Evolutionary conservation across 2,797 vertebrate genomes (phyloP).

Genomic region (Crax fasciolata): DNA sequence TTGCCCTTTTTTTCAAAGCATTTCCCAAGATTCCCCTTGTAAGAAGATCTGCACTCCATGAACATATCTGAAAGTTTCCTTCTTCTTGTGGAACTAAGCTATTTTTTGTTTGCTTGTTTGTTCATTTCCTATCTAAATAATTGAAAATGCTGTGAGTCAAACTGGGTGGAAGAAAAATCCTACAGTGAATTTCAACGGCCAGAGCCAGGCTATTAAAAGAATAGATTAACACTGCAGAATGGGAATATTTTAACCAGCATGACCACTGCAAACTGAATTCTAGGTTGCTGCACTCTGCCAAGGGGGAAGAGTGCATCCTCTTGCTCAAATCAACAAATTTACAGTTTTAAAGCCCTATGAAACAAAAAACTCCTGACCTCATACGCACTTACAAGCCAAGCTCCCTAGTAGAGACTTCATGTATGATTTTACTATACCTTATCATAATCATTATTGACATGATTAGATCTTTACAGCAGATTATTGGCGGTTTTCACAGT

Average conservation of each 20-base stretch:
- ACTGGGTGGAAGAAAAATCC: conserved; percentile 30
- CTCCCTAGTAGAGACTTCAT: background rate
- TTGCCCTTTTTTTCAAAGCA: background rate
- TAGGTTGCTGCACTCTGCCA: conserved; percentile 31
- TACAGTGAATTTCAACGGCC: conserved; percentile 45
- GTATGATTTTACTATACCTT: background rate
- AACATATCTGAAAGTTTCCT: background rate
- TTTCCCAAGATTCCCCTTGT: background rate
- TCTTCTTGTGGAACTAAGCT: background rate
- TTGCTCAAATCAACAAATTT: conserved; percentile 14
- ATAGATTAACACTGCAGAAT: conserved; percentile 53
- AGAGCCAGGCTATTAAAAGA: conserved; percentile 23
- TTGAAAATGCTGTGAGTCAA: conserved; percentile 59
- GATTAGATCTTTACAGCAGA: background rate
- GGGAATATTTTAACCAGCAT: conserved; percentile 54
- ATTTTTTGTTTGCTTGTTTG: background rate
- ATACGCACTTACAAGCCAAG: background rate
- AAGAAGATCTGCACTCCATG: background rate
- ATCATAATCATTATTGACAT: conserved; percentile 20
- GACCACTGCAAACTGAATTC: conserved; percentile 54
- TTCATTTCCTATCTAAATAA: conserved; percentile 47
- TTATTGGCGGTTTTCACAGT: background rate
- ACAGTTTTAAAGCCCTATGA: conserved; percentile 49
- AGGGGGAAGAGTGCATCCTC: conserved; percentile 38
- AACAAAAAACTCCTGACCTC: background rate